Evolutionary conservation across 2,797 vertebrate genomes (phyloP).

Genomic region (Lycodopsis pacificus): DNA sequence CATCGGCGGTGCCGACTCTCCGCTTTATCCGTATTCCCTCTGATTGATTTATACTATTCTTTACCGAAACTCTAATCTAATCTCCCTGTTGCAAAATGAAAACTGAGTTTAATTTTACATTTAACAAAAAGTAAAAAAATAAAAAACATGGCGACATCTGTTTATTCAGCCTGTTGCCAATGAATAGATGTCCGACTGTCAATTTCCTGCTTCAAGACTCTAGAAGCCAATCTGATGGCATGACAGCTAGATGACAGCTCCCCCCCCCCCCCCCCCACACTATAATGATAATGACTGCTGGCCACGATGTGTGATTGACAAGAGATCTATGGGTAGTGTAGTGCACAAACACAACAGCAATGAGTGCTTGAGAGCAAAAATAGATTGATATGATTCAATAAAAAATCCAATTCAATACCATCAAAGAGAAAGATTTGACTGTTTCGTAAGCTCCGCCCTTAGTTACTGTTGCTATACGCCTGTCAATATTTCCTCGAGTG

Average conservation of each 20-base stretch:
- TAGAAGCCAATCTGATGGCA: constrained; percentile 36
- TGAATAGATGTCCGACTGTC: constrained; percentile 49
- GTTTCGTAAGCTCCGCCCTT: neutral
- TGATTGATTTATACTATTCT: constrained; percentile 31
- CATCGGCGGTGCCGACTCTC: constrained; percentile 2
- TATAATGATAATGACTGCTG: constrained; percentile 36
- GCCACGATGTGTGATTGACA: constrained; percentile 52
- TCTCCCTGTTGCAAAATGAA: constrained; percentile 9
- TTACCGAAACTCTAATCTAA: constrained; percentile 28
- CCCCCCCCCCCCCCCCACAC: neutral
- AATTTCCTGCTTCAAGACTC: constrained; percentile 44
- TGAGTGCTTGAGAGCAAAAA: constrained; percentile 13
- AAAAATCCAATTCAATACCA: neutral
- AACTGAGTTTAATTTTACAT: constrained; percentile 21
- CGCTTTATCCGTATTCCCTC: neutral
- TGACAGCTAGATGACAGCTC: constrained; percentile 61
- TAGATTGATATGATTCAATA: neutral
- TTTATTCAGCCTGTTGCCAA: constrained; percentile 35
- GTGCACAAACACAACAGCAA: constrained; percentile 28
- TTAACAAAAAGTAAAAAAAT: constrained; percentile 6
- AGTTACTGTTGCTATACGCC: neutral
- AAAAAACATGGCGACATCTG: constrained; percentile 29
- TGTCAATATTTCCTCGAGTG: neutral
- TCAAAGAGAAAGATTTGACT: neutral
- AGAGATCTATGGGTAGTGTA: constrained; percentile 35